phyloP scores from a whole-genome alignment of 92 coral and sea anemone genomes.

The Palythoa grandiflora region DNA sequence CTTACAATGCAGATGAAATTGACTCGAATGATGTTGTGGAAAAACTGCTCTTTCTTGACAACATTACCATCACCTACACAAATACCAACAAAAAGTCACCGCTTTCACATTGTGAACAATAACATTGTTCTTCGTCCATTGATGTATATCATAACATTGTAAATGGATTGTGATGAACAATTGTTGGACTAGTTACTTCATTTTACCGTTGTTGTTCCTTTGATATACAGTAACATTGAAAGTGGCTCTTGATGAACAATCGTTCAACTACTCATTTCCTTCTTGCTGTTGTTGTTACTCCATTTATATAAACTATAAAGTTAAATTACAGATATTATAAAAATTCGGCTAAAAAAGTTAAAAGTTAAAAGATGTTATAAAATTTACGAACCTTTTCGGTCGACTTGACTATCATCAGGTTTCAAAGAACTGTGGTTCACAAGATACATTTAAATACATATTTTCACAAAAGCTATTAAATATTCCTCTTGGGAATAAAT shows the following conservation, averaged over 20 bases:
- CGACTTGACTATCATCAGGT: no score
- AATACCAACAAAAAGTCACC: slow-evolving; percentile 25
- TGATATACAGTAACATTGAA: not conserved
- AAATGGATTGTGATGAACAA: not conserved
- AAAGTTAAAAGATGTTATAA: no score
- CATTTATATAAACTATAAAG: not conserved
- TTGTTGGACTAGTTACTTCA: not conserved
- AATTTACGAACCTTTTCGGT: no score
- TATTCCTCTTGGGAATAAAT: no score
- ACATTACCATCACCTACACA: slow-evolving; percentile 51
- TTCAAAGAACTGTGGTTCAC: no score
- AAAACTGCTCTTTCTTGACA: slow-evolving; percentile 53
- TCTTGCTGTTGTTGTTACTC: not conserved
- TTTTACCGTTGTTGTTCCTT: not conserved
- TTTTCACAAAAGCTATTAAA: no score
- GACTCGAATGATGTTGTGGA: slow-evolving; percentile 39
- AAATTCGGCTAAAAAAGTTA: no score
- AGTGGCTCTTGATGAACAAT: not conserved
- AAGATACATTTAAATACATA: no score
- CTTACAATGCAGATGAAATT: slow-evolving; percentile 29
- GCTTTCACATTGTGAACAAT: slow-evolving; percentile 22
- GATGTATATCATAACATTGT: not conserved
- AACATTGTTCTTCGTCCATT: slow-evolving; percentile 4
- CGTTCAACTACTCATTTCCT: not conserved
- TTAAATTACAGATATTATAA: no score